phyloP scores from a whole-genome alignment of 2,113 vertebrate species.

The Triplophysa tibetana region DNA sequence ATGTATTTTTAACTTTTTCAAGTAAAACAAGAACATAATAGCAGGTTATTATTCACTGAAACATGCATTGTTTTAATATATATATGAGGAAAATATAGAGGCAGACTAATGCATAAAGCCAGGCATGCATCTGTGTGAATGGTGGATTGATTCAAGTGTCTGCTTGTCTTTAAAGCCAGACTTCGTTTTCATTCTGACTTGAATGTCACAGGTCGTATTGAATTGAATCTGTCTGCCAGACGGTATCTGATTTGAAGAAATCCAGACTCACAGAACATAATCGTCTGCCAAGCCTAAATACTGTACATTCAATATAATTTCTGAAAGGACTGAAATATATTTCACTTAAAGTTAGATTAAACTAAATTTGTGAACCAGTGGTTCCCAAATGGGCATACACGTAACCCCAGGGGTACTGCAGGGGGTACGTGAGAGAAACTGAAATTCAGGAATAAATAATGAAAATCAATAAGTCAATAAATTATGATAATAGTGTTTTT shows the following conservation, averaged over 20 bases:
- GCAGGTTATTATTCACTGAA: neutral
- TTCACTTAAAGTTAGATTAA: neutral
- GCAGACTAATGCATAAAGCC: neutral
- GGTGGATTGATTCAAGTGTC: constrained; percentile 13
- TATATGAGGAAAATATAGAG: neutral
- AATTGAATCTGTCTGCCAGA: neutral
- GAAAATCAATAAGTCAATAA: too few species aligned
- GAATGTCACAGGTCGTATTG: neutral
- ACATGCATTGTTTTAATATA: neutral
- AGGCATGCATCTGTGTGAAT: neutral
- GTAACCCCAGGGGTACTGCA: too few species aligned
- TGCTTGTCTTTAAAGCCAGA: constrained; percentile 2
- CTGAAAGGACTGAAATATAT: neutral
- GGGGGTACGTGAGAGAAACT: too few species aligned
- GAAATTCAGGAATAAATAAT: too few species aligned
- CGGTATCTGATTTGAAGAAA: constrained; percentile 1
- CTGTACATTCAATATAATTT: neutral
- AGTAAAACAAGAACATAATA: neutral
- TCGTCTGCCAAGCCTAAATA: neutral
- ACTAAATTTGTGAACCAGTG: too few species aligned
- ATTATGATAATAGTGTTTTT: too few species aligned
- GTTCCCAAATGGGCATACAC: too few species aligned
- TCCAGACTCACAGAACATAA: too few species aligned
- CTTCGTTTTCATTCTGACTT: neutral
- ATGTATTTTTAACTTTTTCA: neutral